Evolutionary conservation across 2,113 vertebrate species (phyloP).

Genomic region (Crotalus viridis): DNA sequence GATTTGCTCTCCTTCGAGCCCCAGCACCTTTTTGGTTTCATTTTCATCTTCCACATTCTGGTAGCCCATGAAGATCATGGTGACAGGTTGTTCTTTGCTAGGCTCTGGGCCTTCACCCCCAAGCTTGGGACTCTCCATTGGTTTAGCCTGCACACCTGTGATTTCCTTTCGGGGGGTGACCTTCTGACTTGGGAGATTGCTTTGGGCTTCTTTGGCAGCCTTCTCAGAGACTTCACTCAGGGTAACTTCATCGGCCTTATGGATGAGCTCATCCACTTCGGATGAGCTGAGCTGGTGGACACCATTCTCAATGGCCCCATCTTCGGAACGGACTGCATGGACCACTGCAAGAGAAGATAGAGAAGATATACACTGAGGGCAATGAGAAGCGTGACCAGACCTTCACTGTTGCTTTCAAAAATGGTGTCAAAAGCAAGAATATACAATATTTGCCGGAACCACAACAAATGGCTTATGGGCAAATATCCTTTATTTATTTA

Average conservation of each 20-base stretch:
- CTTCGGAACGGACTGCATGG: constrained; percentile 80
- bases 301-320: constrained; percentile 74
- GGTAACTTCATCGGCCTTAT: constrained; percentile 85
- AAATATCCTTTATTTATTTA: no score
- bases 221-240: constrained; percentile 61
- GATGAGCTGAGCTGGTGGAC: constrained; percentile 84
- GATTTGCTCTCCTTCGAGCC: constrained; percentile 81
- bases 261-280: constrained; percentile 91
- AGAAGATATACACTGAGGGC: not conserved
- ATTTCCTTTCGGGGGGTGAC: constrained; percentile 75
- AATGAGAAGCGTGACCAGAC: fast-evolving
- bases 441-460: no score
- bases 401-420: not conserved
- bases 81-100: constrained; percentile 83
- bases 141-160: constrained; percentile 74
- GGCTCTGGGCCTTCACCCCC: constrained; percentile 64
- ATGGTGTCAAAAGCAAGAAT: no score
- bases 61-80: constrained; percentile 98
- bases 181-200: constrained; percentile 33
- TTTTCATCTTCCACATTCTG: constrained; percentile 91
- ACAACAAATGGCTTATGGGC: not conserved
- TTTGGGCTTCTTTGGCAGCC: not conserved
- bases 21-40: constrained; percentile 88
- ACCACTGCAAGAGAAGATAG: constrained; percentile 77
- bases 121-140: constrained; percentile 64